Conservation (phyloP, 2,888 invertebrate genomes). For the Tetanocera ferruginea region DNA sequence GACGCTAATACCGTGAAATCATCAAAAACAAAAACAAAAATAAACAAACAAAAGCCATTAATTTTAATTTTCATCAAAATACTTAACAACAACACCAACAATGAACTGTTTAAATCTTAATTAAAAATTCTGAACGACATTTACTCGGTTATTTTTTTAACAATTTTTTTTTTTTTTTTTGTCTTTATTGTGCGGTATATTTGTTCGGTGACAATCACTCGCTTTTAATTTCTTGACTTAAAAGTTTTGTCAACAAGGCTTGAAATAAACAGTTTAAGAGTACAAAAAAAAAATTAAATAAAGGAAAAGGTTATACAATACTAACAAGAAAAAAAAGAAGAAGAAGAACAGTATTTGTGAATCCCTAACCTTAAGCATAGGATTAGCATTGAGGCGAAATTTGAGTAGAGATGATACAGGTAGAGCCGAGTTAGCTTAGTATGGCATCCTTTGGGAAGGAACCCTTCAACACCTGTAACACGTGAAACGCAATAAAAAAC, state of each 20-base stretch:
- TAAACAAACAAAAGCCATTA: background rate
- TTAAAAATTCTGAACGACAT: slow-evolving; percentile 14
- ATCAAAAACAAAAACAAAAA: background rate
- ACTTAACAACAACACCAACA: background rate
- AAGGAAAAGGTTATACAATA: background rate
- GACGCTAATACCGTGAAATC: background rate
- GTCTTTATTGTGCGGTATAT: background rate
- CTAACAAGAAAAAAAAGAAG: background rate
- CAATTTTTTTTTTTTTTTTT: background rate
- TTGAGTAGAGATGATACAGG: background rate
- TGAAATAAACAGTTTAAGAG: slow-evolving; percentile 24
- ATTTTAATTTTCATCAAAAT: slow-evolving; percentile 12
- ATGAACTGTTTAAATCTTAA: slow-evolving; percentile 2
- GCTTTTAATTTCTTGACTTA: background rate
- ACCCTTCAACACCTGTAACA: slow-evolving; percentile 20
- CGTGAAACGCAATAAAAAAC: slow-evolving; percentile 1
- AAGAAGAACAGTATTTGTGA: background rate
- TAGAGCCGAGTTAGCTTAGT: background rate
- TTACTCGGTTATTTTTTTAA: background rate
- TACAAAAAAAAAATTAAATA: background rate
- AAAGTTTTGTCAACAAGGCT: background rate
- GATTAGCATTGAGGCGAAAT: background rate
- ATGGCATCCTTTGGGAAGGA: background rate
- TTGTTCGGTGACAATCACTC: background rate
- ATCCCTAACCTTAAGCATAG: background rate